Base-by-base conservation (phyloP, 2,113 vertebrate genomes). In the Romanogobio albipinnatus region DNA sequence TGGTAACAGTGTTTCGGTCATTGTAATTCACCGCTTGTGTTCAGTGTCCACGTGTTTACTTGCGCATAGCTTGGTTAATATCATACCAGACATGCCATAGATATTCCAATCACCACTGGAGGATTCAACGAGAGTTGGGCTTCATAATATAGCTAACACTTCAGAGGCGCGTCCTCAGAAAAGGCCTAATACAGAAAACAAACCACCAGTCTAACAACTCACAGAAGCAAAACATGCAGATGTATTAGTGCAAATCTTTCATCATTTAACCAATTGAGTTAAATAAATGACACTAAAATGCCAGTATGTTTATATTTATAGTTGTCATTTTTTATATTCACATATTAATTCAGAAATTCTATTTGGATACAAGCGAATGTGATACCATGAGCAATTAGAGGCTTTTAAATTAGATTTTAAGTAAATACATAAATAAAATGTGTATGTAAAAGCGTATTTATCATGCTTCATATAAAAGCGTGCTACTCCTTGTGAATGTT, bases 41-140 rank as follows among this genome's bases (percentile, higher is more conserved):
- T 92, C 89, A 92, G 90, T 83, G 79, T 86, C 81, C 73, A 83
- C 86, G 89, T 93, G 92, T 93, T 92, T 93, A 90, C 89, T 89
- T 88, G 89, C 85, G 83, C 90, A 90, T 88, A 29, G 84, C 89
- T 91, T 86, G 89, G 87, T 92, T 91, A 88, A 91, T 92, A 91
- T 91, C 90, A 90, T 92, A 88, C 86, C 87, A 70, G 83, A 84
- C 89, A 90, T 93, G 88, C 92, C 92, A 90, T 88, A 87, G 86
- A 92, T 84, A 83, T 87, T 87, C 83, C 29, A 71, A 86, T 89
- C 90, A 86, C 90, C 92, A 87, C 88, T 81, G 87, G 82, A 88
- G 68, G 76, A 89, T 80, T 74, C 70, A 89, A 80, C 84, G 84
- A 84, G 89, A 88, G 88, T 33, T 22, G 29, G 13, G n/a, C 39